Base-by-base conservation (phyloP, 2,888 invertebrate species). In the Leucania comma region DNA sequence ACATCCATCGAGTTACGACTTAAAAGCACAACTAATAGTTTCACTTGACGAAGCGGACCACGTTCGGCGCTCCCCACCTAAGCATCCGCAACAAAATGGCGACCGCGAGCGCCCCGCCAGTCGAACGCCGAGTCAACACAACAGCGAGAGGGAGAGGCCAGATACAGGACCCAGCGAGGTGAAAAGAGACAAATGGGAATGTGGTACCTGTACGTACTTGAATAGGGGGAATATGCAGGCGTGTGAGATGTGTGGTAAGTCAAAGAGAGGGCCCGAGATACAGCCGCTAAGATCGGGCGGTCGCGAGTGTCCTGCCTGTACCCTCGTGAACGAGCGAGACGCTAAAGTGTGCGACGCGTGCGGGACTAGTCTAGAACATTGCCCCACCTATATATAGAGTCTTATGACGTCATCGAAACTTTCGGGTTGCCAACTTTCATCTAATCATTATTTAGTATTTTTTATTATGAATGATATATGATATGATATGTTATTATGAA, bases 241-340 rank as follows among this genome's bases (percentile, higher is more conserved):
- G 29, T 98, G 98, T 88, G 98, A 98, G 77, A 98, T 98, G 96
- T 98, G 98, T 86, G 97, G 97, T 29, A 98, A 97, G 88, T 97
- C 97, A 0, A 95, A 95, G 67, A 90, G 89, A 58, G 97, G 97
- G 0, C 96, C 97, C 8, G 97, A 97, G 84, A 95, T 96, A 32
- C 96, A 96, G 75, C 97, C 97, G 0, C 93, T 98, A 58, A 97
- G 97, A 24, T 97, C 98, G 14, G 98, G 98, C 0, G 98, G 98
- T 0, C 96, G 97, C 60, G 97, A 98, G 89, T 98, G 98, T 82
- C 97, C 97, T 0, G 94, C 97, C 35, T 98, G 98, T 89, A 98
- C 98, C 3, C 94, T 98, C 59, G 97, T 98, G 51, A 98, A 98
- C 88, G 96, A 97, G 57, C 96, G 97, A 85, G 97, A 97, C 66